phyloP scores from a whole-genome alignment of 2,113 vertebrate species.

The Recurvirostra avosetta region DNA sequence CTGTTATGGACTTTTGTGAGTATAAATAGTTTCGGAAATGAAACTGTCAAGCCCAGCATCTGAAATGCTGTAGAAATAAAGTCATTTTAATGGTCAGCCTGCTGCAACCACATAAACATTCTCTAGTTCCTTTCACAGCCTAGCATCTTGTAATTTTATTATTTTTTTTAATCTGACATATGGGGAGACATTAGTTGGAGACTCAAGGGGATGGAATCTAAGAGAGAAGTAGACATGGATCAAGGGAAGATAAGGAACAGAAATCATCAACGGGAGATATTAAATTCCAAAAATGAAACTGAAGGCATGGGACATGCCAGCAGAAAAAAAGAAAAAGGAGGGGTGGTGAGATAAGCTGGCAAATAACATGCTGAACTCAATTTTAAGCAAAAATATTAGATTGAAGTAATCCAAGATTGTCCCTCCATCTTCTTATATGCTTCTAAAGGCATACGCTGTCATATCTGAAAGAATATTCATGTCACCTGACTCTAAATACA shows the following conservation, averaged over 20 bases:
- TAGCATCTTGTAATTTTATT: neutral
- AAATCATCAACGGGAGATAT: constrained; percentile 13
- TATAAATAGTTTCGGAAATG: constrained; percentile 74
- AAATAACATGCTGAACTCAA: neutral
- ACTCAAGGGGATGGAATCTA: constrained; percentile 1
- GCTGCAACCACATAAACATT: constrained; percentile 12
- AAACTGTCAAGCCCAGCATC: constrained; percentile 63
- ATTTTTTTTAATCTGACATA: constrained; percentile 6
- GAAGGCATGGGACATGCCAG: neutral
- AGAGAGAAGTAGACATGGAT: neutral
- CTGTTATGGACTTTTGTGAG: constrained; percentile 66
- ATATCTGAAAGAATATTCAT: neutral
- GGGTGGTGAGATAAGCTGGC: neutral
- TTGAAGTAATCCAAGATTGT: neutral
- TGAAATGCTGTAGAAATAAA: constrained; percentile 57
- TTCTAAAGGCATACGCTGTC: neutral
- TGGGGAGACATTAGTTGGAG: neutral
- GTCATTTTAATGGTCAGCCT: constrained; percentile 58
- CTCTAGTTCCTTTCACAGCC: neutral
- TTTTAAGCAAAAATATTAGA: neutral
- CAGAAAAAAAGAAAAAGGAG: neutral
- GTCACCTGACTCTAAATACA: neutral
- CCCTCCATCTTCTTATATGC: neutral
- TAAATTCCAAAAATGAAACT: constrained; percentile 25
- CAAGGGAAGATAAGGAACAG: constrained; percentile 21